Base-by-base conservation (phyloP, 2,113 vertebrate species). In the Hassar affinis region DNA sequence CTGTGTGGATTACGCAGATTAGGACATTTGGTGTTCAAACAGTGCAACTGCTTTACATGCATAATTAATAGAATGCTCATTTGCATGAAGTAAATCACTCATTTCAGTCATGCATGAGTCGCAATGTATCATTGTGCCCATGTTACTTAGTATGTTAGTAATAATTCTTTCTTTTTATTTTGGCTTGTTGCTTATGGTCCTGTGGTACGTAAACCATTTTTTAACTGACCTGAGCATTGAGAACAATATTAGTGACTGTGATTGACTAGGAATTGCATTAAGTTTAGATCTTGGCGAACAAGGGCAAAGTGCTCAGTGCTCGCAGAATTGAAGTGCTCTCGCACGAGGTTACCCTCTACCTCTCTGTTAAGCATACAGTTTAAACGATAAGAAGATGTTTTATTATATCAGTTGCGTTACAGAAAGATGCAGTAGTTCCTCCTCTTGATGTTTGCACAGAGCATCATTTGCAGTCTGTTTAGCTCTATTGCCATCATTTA, bases 401-500 rank as follows among this genome's bases (percentile, higher is more conserved):
- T 6, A 15, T 47, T 14, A 72, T 71, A 45, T 47, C 20, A 33
- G 5, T 75, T 33, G 11, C 14, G 54, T 74, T 35, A 9, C 54
- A 35, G 11, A 18, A 54, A 12, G 51, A 22, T 54, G 49, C 30
- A 35, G 4, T 35, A 6, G 18, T 22, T 52, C 15, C 49, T 33
- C 18, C 30, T 56, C n/a, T 56, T 10, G 74, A 6, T 35, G 54
- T 76, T 52, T 54, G 49, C 27, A 22, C 27, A 11, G 27, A 76
- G 22, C 74, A 11, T 49, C 20, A 7, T 33, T 54, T 54, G n/a
- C n/a, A 51, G 71, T 51, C n/a, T 47, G n/a, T 33, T 76, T 54
- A 27, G 17, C 54, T 76, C 54, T 76, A 76, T 76, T 76, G 49
- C 51, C 30, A 76, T 76, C 30, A 22, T 76, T 56, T 35, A 76